Base-by-base conservation (phyloP, 2,888 invertebrate genomes). In the Noctua janthina region DNA sequence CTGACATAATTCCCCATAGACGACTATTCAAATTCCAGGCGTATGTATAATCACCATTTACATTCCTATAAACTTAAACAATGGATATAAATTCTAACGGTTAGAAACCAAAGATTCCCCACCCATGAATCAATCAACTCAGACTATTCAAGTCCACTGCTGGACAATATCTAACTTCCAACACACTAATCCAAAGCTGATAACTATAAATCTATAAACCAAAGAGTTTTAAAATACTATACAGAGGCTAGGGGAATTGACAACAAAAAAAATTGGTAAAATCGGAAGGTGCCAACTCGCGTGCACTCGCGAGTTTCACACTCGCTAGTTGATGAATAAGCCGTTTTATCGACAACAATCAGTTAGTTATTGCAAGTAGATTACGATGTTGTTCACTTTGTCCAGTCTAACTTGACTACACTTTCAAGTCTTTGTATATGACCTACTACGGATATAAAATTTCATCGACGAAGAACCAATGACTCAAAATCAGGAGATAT, bases 71-170 rank as follows among this genome's bases (percentile, higher is more conserved):
- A 35, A 59, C 39, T 5, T 54, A 35, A 69, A 88, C 82, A 88
- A 82, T 81, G 77, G 81, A 82, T 64, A 86, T 89, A 85, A 87
- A 88, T 87, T 79, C 84, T 75, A 79, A 64, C 67, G 70, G 56
- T 6, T 8, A 78, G 29, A 39, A 64, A 29, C 39, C 13, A 2
- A 73, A 51, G 51, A 51, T 43, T 74, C 6, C 10, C 17, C 35
- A 35, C 62, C 39, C 39, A 64, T 17, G 17, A 64, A 64, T 64
- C 29, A 35, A 64, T 64, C 29, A 35, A 35, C 17, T 59, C 59
- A 6, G 29, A 5, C 29, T 29, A 29, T 29, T 5, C 15, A 62
- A 29, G 29, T 29, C 6, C 15, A 62, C 62, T 15, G 29, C 7
- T 62, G 15, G 15, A 29, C 62, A 15, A 59, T 29, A 62, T 15